Base-by-base conservation (phyloP, 1,140 invertebrate genomes). In the Oreohelix idahoensis region DNA sequence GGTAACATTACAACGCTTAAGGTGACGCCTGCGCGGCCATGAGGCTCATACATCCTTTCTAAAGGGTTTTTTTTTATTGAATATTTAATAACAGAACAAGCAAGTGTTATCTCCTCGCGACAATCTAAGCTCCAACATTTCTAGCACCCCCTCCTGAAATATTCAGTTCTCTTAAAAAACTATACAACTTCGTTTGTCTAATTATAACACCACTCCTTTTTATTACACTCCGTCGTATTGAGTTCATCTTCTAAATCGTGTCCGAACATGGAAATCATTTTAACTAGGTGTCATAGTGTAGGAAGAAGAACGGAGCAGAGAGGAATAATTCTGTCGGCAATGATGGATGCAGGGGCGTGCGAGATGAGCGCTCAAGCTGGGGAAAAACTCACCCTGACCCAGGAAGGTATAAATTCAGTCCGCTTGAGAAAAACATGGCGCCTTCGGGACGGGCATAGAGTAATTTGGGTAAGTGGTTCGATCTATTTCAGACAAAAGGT, bases 391-490 rank as follows among this genome's bases (percentile, higher is more conserved):
- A 4, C 51, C 23, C 15, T 23, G 63, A 32, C 63, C 29, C 29
- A 66, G 29, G 53, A 29, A n/a, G n/a, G 29, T 66, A 32, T 66
- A 66, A 29, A 66, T 32, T 66, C 5, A 11, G 63, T 66, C 4
- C 8, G 63, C 29, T 29, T 29, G 29, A 66, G 63, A 66, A 66
- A 66, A 2, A 66, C 32, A 15, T 11, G 63, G 63, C 63, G 63
- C 29, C 63, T 66, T 1, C 4, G 29, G 63, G 29, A 66, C 29
- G 63, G n/a, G n/a, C 32, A 11, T 29, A 32, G 1, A 66, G 29
- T 17, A 66, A 66, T 66, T 32, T 66, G 63, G 29, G 29, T 66
- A 66, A 66, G 63, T 66, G 63, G 63, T 32, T 66, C n/a, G n/a
- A 66, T 32, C n/a, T 35, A 32, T 66, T 29, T 66, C 2, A 35